phyloP scores from a whole-genome alignment of 2,113 vertebrate genomes.

The Dicrurus megarhynchus region DNA sequence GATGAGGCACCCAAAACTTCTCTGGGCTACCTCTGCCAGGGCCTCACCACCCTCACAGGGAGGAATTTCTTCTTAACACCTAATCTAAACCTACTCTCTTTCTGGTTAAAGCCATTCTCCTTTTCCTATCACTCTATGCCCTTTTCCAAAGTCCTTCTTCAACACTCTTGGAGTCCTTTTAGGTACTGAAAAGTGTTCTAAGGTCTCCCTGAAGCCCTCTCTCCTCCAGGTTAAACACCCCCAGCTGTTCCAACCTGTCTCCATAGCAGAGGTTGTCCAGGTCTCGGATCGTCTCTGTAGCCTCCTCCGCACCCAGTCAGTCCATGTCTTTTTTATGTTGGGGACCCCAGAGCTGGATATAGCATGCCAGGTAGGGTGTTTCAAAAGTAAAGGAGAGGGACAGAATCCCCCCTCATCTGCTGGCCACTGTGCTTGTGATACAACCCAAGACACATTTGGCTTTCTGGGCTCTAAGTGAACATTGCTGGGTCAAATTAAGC shows the following conservation, averaged over 20 bases:
- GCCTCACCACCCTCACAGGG: neutral
- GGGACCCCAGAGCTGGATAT: no score
- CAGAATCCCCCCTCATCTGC: neutral
- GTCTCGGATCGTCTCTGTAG: neutral
- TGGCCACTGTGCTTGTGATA: neutral
- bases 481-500: rapidly evolving
- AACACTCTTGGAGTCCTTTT: neutral
- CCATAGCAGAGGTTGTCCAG: neutral
- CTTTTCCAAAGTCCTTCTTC: neutral
- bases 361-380: rapidly evolving
- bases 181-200: neutral
- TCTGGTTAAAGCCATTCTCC: neutral
- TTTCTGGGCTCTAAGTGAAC: neutral
- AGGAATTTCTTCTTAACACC: neutral
- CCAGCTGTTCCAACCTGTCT: neutral
- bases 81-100: neutral
- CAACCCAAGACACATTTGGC: neutral
- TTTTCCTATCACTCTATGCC: neutral
- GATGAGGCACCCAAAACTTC: neutral
- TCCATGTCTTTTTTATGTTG: neutral
- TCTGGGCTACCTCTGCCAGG: neutral
- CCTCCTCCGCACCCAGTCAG: neutral
- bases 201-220: neutral
- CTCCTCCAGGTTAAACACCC: neutral
- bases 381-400: neutral